Conservation (phyloP, 2,797 vertebrate species). For the Acestrorhynchus altus region DNA sequence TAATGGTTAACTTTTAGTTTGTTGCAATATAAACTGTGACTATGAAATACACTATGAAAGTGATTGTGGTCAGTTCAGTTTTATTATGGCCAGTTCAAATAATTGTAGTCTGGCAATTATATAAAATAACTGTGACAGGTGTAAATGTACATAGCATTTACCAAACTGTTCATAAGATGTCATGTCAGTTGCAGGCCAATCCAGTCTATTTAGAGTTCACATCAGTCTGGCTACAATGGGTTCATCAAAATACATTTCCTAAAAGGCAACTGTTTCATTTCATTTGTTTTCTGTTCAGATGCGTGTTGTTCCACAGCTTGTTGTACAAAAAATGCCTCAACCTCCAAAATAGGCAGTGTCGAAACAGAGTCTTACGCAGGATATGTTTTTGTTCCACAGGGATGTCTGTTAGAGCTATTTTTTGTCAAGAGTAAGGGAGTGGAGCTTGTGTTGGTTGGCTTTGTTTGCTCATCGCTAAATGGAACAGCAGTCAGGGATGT, state of each 20-base stretch:
- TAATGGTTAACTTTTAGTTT: too few species aligned
- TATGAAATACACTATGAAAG: too few species aligned
- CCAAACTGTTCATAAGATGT: not conserved
- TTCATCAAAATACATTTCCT: not conserved
- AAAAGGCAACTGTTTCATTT: not conserved
- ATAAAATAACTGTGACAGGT: not conserved
- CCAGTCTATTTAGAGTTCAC: not conserved
- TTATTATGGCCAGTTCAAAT: too few species aligned
- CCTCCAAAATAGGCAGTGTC: not conserved
- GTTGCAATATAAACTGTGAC: not conserved
- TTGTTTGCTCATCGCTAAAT: not conserved
- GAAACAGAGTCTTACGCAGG: not conserved
- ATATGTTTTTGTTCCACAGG: not conserved
- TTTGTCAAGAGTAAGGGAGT: not conserved
- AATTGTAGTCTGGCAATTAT: not conserved
- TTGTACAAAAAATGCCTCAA: not conserved
- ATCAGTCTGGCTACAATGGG: not conserved
- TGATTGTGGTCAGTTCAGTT: too few species aligned
- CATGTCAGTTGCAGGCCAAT: not conserved
- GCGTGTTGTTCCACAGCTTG: not conserved
- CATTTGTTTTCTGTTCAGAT: not conserved
- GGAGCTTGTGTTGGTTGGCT: constrained; percentile 3
- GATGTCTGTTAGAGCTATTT: not conserved
- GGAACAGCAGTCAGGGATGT: not conserved
- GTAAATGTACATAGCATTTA: not conserved